phyloP scores from a whole-genome alignment of 1,140 invertebrate species.

The Cydia pomonella region DNA sequence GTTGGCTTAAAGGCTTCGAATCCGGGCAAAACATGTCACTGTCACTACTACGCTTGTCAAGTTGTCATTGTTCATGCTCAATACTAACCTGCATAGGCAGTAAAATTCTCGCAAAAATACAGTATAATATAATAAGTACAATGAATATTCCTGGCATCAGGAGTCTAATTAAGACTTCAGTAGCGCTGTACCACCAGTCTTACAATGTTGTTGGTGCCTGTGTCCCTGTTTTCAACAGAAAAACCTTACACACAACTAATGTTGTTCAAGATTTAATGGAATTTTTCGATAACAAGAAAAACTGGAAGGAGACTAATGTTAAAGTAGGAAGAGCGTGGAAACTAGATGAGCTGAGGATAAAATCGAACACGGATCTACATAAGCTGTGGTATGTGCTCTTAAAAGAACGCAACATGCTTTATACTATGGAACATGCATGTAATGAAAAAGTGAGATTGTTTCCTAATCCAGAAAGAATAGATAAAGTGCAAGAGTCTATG shows the following conservation, averaged over 20 bases:
- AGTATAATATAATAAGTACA: not conserved
- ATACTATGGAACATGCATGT: slow-evolving; percentile 96
- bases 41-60: no score
- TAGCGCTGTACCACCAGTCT: slow-evolving; percentile 38
- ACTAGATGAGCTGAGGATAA: slow-evolving; percentile 94
- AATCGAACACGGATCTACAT: slow-evolving; percentile 97
- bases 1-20: no score
- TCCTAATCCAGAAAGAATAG: slow-evolving; percentile 96
- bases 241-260: slow-evolving; percentile 72
- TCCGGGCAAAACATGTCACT: no score
- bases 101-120: not conserved
- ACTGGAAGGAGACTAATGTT: slow-evolving; percentile 90
- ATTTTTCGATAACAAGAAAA: slow-evolving; percentile 95
- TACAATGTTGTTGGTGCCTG: slow-evolving; percentile 40
- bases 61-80: not conserved
- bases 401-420: slow-evolving; percentile 98
- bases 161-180: slow-evolving; percentile 38
- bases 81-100: not conserved
- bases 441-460: slow-evolving; percentile 87
- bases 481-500: slow-evolving; percentile 98
- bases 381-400: slow-evolving; percentile 98
- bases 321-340: slow-evolving; percentile 94
- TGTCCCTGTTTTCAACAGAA: slow-evolving; percentile 34
- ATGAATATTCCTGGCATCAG: slow-evolving; percentile 43
- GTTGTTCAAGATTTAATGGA: slow-evolving; percentile 86